Evolutionary conservation across 2,113 vertebrate genomes (phyloP), one percentile per base, ranked within the genome.

Genomic region (Centropus bengalensis): DNA sequence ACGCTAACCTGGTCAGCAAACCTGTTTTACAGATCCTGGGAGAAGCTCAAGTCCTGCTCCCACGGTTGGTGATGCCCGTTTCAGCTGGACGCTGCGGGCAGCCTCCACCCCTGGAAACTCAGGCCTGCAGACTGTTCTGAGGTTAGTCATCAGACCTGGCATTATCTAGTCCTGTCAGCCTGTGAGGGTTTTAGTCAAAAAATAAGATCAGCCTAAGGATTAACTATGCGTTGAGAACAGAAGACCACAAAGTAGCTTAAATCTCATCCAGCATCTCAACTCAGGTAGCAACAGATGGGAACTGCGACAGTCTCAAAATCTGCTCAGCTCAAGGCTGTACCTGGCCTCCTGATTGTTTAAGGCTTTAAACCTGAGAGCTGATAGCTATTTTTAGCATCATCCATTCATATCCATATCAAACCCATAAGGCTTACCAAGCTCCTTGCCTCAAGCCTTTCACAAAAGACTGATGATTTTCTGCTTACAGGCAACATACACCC

Each of bases 271-370:
- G 24, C 14, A 90, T 69, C 80, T 80, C 71, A 79, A 66, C 56
- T 67, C 89, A 94, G 93, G 94, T 95, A 90, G 59, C 54, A 91
- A 91, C 77, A 91, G 88, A 95, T 62, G 79, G 86, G n/a, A 84
- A 84, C 51, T 82, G 76, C 27, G 68, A 64, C 18, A 32, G n/a
- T 51, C 54, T 63, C 86, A 75, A 91, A 85, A 86, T 38, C 86
- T 79, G 21, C 64, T 70, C 69, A 47, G 62, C 71, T 76, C 47
- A 81, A 86, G 82, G 82, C 52, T 71, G 30, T 81, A 86, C 82
- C 81, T 89, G 64, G 60, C 66, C 47, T 82, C 56, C 70, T 85
- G 42, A 89, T 44, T 17, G 38, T 58, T 91, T 89, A 86, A 89
- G 76, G 44, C 64, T 74, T 78, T 91, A 82, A 64, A 36, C 38